These are phyloP conservation scores for Drosophila orena DNA, from an alignment of 1,140 invertebrate genomes.

Conservation along the genomic window DNA sequence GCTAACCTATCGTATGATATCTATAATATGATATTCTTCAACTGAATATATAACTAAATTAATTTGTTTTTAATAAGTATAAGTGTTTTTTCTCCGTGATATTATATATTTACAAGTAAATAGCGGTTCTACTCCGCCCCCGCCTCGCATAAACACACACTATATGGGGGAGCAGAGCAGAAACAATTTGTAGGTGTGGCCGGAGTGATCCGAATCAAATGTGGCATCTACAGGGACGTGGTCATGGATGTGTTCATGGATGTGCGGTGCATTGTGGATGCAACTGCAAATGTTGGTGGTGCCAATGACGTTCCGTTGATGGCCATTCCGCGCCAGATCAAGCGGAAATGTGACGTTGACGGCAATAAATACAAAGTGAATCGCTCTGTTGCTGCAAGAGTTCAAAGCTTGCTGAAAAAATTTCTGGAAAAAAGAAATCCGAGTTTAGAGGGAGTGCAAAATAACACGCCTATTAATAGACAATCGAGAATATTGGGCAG, in stretches of 20 bases:
- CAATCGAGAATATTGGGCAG: slow-evolving; percentile 1
- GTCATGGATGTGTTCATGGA: slow-evolving; percentile 38
- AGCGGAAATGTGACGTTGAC: slow-evolving; percentile 82
- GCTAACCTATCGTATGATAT: too few species aligned
- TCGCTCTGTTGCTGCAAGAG: slow-evolving; percentile 73
- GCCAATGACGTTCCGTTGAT: slow-evolving; percentile 62
- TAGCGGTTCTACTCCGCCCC: slow-evolving; percentile 7
- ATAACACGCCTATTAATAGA: slow-evolving; percentile 26
- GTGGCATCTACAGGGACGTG: slow-evolving; percentile 41
- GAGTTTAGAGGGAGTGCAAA: slow-evolving; percentile 1
- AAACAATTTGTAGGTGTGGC: slow-evolving; percentile 82
- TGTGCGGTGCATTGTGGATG: slow-evolving; percentile 16
- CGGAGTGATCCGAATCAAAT: slow-evolving; percentile 53
- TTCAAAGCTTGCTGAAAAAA: slow-evolving; percentile 60
- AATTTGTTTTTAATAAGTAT: too few species aligned
- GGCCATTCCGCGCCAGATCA: slow-evolving; percentile 77
- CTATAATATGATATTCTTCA: too few species aligned
- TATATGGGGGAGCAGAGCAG: slow-evolving; percentile 52
- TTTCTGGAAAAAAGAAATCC: slow-evolving; percentile 4
- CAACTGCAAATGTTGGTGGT: slow-evolving; percentile 46
- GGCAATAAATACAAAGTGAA: slow-evolving; percentile 70
- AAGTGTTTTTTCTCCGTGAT: not conserved
- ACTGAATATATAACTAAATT: too few species aligned
- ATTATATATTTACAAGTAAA: slow-evolving; percentile 16
- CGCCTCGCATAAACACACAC: slow-evolving; percentile 14